Evolutionary conservation across 2,888 invertebrate genomes (phyloP), one percentile per base, ranked within the genome.

Genomic region (Scelioninae gen. 1): DNA sequence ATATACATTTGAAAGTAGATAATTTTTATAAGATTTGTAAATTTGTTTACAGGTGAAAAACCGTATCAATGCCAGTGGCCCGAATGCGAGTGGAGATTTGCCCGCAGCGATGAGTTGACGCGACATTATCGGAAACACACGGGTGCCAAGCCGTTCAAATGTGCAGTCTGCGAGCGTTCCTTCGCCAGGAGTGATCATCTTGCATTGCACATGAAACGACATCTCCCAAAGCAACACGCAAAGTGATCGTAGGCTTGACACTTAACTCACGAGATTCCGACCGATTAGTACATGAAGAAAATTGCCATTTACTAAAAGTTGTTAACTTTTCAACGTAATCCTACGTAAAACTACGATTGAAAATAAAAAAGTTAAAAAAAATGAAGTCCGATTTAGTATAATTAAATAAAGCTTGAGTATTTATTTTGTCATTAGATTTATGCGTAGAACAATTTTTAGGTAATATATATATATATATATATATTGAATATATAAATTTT

Each of bases 61-160:
- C 98, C 98, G 86, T 99, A 98, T 93, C 97, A 97, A 91, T 98
- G 98, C 93, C 97, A 97, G 92, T 98, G 98, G 98, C 97, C 98
- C 58, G 98, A 98, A 91, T 99, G 98, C 93, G 98, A 98, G 92
- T 99, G 98, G 98, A 94, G 98, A 90, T 98, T 98, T 93, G 98
- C 98, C 75, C 94, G 98, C 82, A 98, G 98, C 55, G 98, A 98
- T 93, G 98, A 98, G 93, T 93, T 98, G 92, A 98, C 98, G 79
- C 96, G 98, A 88, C 98, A 98, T 93, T 98, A 98, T 93, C 95
- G 98, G 90, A 98, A 98, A 93, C 98, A 98, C 93, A 98, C 98
- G 0, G 98, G 98, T 38, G 98, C 98, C 79, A 98, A 98, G 93
- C 98, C 98, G 34, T 98, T 98, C 94, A 98, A 98, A 92, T 98